Evolutionary conservation across 2,888 invertebrate species (phyloP).

Genomic region (Euplagia quadripunctaria): DNA sequence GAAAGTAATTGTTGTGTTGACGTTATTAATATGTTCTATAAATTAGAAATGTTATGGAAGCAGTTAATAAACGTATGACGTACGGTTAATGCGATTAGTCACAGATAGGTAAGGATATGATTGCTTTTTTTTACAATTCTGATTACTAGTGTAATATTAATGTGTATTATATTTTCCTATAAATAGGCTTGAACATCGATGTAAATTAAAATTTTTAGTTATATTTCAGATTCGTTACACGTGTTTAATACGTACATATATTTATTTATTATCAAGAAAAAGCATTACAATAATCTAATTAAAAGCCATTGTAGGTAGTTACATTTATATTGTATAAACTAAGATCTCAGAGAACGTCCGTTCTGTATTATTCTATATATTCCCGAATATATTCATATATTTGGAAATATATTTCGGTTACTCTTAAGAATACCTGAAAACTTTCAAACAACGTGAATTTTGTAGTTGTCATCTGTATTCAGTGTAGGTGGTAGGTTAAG

Average conservation of each 20-base stretch:
- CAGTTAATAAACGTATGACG: conserved; percentile 13
- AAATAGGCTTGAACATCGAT: background rate
- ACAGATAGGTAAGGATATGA: conserved; percentile 18
- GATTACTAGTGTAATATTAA: conserved; percentile 17
- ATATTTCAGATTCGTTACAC: background rate
- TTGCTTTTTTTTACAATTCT: conserved; percentile 19
- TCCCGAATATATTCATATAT: too few relatives aligned
- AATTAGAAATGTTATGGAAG: conserved; percentile 16
- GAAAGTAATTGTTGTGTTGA: conserved; percentile 16
- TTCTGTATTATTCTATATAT: too few relatives aligned
- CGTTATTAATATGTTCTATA: conserved; percentile 18
- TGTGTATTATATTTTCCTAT: conserved; percentile 2
- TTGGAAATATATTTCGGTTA: too few relatives aligned
- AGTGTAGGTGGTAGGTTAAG: too few relatives aligned
- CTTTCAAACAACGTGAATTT: too few relatives aligned
- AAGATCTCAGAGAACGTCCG: too few relatives aligned
- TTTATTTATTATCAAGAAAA: background rate
- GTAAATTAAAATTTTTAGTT: background rate
- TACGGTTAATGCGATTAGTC: conserved; percentile 18
- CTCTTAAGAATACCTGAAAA: too few relatives aligned
- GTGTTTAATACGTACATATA: background rate
- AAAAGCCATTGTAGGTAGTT: background rate
- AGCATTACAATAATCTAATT: background rate
- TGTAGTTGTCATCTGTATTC: too few relatives aligned
- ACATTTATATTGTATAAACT: too few relatives aligned